Evolutionary conservation across 2,113 vertebrate species (phyloP).

Genomic region (Falco punctatus): DNA sequence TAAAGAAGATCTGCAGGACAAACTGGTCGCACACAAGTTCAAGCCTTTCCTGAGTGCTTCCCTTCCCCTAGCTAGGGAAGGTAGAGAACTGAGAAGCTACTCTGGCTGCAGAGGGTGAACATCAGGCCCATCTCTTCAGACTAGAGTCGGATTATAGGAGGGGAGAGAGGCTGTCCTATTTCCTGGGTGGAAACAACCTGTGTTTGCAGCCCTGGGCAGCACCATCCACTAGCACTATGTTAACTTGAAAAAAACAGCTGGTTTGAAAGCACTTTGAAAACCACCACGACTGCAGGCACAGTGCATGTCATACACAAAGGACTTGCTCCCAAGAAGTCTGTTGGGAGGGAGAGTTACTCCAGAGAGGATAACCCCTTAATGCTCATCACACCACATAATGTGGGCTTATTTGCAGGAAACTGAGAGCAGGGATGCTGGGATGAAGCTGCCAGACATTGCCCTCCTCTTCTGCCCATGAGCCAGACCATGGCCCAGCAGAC

Average conservation of each 20-base stretch:
- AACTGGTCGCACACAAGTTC: background rate
- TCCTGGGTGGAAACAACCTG: background rate
- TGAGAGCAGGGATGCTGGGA: background rate
- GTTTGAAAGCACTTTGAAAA: background rate
- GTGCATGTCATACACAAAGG: background rate
- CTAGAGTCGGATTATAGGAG: background rate
- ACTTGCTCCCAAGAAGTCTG: background rate
- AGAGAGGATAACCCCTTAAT: background rate
- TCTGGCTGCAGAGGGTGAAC: background rate
- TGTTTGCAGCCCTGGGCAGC: background rate
- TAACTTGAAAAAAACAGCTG: background rate
- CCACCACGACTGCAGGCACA: background rate
- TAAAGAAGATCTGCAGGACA: conserved; percentile 20
- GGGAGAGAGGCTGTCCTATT: background rate
- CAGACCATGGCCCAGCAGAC: background rate
- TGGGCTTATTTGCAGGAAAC: background rate
- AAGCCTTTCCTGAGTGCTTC: background rate
- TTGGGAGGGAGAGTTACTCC: background rate
- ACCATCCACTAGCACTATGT: background rate
- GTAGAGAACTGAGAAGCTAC: background rate
- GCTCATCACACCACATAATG: fast-evolving
- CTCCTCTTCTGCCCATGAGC: background rate
- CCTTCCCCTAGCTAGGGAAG: background rate
- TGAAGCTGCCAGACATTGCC: background rate
- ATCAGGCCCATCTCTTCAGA: background rate